These are phyloP conservation scores for Orthonychiurus folsomi DNA, from an alignment of 2,888 invertebrate species.

Conservation along the genomic window DNA sequence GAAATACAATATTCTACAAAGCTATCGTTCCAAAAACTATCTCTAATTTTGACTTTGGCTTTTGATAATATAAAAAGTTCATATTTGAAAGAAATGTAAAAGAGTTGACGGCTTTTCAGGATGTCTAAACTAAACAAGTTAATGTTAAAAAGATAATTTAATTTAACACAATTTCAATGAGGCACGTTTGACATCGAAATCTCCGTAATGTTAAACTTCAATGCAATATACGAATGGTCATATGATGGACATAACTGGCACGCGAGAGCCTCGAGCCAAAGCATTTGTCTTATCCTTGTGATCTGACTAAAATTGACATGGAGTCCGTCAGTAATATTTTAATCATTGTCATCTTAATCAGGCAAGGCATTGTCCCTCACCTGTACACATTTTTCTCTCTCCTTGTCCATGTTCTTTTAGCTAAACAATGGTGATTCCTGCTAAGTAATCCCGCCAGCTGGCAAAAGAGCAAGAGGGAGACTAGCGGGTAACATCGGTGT, in stretches of 20 bases:
- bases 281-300: neutral
- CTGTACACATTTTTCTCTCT: neutral
- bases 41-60: too few species aligned
- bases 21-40: too few species aligned
- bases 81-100: too few species aligned
- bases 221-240: neutral
- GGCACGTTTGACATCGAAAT: too few species aligned
- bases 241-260: neutral
- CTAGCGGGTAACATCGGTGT: neutral
- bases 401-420: neutral
- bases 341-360: conserved; percentile 1
- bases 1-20: too few species aligned
- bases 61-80: too few species aligned
- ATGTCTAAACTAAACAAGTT: too few species aligned
- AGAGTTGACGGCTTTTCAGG: too few species aligned
- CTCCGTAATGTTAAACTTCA: too few species aligned
- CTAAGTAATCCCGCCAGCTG: neutral
- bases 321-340: neutral
- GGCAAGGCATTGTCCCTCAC: neutral
- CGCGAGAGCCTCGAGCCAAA: neutral
- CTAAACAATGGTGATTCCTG: neutral
- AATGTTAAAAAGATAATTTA: too few species aligned
- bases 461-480: too few species aligned
- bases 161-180: too few species aligned
- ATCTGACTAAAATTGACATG: neutral